Conservation (phyloP, 2,888 invertebrate genomes). For the Stramonita haemastoma region DNA sequence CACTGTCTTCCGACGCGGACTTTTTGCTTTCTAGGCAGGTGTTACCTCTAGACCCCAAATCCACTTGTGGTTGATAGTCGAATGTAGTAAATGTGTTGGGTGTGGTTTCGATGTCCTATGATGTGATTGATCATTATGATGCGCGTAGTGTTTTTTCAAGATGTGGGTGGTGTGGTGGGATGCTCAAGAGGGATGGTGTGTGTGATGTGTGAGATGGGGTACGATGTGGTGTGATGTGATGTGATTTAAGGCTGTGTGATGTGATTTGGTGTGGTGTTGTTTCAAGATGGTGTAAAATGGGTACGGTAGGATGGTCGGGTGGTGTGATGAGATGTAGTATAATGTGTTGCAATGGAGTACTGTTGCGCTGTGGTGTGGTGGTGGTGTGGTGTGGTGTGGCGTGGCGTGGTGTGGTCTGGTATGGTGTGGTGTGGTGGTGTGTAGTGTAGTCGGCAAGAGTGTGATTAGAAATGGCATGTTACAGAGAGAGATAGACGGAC, state of each 20-base stretch:
- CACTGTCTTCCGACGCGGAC: too few relatives aligned
- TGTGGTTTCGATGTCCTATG: too few relatives aligned
- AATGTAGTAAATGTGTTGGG: too few relatives aligned
- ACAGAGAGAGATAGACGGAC: too few relatives aligned
- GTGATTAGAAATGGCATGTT: too few relatives aligned
- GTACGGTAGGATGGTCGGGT: background rate
- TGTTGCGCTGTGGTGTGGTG: background rate
- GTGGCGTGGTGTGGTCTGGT: background rate
- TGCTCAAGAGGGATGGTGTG: background rate
- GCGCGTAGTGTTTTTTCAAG: background rate
- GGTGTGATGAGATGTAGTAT: background rate
- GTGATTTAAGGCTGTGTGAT: background rate
- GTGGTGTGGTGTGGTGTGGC: background rate
- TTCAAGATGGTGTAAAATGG: too few relatives aligned
- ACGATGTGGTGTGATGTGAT: background rate
- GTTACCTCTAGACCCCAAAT: too few relatives aligned
- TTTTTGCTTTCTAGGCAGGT: too few relatives aligned
- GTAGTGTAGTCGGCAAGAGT: too few relatives aligned
- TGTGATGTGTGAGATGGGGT: background rate
- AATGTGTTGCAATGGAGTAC: background rate
- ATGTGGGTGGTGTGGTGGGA: background rate
- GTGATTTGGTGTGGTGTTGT: background rate
- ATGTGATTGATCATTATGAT: too few relatives aligned
- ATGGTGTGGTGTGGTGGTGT: background rate
- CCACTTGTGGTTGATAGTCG: too few relatives aligned